Conservation (phyloP, 2,113 vertebrate genomes). For the Oostethus manadensis region DNA sequence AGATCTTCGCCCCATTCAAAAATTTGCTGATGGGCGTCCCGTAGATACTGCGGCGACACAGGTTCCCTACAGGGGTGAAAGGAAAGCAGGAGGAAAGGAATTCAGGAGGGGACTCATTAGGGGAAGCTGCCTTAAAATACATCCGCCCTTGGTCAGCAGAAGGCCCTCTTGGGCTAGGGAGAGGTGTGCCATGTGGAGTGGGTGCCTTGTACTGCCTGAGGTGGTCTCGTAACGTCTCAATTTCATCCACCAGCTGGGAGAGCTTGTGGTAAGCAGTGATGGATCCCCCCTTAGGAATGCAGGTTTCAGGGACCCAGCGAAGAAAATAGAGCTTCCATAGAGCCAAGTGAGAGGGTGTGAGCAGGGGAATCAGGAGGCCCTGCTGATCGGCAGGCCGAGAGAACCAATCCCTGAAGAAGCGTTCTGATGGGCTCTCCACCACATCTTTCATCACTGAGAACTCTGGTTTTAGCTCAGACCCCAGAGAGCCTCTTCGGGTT, state of each 20-base stretch:
- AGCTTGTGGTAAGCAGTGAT: slow-evolving; percentile 81
- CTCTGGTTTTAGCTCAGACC: slow-evolving; percentile 74
- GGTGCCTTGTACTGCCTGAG: slow-evolving; percentile 76
- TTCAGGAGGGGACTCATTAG: slow-evolving; percentile 68
- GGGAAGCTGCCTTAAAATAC: slow-evolving; percentile 79
- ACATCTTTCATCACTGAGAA: slow-evolving; percentile 59
- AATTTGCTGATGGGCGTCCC: slow-evolving; percentile 95
- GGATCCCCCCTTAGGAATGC: slow-evolving; percentile 81
- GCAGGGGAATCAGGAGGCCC: slow-evolving; percentile 77
- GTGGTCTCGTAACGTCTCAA: slow-evolving; percentile 78
- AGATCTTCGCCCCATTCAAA: slow-evolving; percentile 90
- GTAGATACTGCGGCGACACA: slow-evolving; percentile 83
- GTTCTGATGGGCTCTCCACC: slow-evolving; percentile 72
- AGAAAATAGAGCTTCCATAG: slow-evolving; percentile 96
- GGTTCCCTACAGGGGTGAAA: slow-evolving; percentile 88
- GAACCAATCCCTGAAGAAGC: slow-evolving; percentile 82
- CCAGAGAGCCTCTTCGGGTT: slow-evolving; percentile 79
- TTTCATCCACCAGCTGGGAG: slow-evolving; percentile 85
- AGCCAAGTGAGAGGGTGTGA: slow-evolving; percentile 78
- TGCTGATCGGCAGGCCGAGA: slow-evolving; percentile 82
- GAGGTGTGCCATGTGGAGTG: slow-evolving; percentile 45
- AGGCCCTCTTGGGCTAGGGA: slow-evolving; percentile 41
- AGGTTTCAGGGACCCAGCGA: slow-evolving; percentile 92
- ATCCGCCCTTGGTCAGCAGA: slow-evolving; percentile 76
- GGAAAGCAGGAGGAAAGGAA: slow-evolving; percentile 92